phyloP scores from a whole-genome alignment of 2,797 vertebrate genomes.

The Sebastes miniatus region DNA sequence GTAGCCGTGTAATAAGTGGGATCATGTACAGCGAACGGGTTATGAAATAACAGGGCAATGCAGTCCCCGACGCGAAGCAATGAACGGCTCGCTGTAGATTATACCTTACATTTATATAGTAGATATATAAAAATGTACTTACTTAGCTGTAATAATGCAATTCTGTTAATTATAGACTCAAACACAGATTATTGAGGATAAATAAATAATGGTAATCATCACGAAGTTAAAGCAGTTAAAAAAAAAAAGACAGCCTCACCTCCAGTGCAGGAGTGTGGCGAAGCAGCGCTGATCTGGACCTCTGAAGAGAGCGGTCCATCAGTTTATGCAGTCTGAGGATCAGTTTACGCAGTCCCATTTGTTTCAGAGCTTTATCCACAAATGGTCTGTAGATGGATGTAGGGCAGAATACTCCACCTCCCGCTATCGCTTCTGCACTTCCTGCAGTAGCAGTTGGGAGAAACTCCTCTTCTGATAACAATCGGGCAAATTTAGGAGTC shows the following conservation, averaged over 20 bases:
- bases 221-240: neutral
- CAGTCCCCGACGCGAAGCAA: no score
- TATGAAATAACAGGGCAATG: no score
- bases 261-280: conserved; percentile 86
- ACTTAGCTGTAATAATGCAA: neutral
- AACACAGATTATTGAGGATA: neutral
- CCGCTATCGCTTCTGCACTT: conserved; percentile 31
- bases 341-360: conserved; percentile 98
- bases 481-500: conserved; percentile 83
- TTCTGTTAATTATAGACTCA: neutral
- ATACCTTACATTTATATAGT: neutral
- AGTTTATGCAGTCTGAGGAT: conserved; percentile 98
- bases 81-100: no score
- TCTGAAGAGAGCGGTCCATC: conserved; percentile 97
- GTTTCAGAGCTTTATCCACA: conserved; percentile 99
- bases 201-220: neutral
- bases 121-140: neutral
- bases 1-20: no score
- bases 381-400: conserved; percentile 98
- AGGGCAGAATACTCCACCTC: conserved; percentile 85
- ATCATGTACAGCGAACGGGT: no score
- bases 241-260: conserved; percentile 78
- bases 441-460: conserved; percentile 70
- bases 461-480: conserved; percentile 89
- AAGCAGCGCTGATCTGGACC: conserved; percentile 91